phyloP scores from a whole-genome alignment of 2,113 vertebrate genomes.

The Psittacara wagleri region DNA sequence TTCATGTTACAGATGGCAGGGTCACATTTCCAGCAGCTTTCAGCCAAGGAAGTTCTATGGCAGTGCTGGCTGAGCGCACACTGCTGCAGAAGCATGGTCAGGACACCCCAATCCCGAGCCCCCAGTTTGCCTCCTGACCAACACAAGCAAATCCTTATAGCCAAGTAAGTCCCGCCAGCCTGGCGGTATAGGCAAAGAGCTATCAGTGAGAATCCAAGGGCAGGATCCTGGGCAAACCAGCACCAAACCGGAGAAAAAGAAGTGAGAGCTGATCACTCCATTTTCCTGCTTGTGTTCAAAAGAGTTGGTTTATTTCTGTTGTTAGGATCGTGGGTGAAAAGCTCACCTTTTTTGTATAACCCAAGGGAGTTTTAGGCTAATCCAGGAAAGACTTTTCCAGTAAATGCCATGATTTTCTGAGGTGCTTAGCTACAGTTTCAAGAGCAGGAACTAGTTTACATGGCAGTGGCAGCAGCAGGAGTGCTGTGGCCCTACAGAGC shows the following conservation, averaged over 20 bases:
- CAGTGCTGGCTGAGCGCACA: background rate
- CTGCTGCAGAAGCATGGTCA: background rate
- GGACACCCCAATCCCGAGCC: background rate
- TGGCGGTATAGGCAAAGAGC: background rate
- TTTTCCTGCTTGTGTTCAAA: background rate
- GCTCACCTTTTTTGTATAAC: background rate
- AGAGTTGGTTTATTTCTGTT: background rate
- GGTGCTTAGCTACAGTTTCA: background rate
- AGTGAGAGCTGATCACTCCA: background rate
- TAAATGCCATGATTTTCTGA: background rate
- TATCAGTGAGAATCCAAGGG: background rate
- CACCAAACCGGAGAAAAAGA: background rate
- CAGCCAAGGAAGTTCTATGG: background rate
- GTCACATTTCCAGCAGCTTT: background rate
- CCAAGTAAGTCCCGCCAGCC: background rate
- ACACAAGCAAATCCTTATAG: background rate
- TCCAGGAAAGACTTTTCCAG: background rate
- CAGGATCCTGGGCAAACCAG: background rate
- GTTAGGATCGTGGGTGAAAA: background rate
- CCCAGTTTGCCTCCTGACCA: background rate
- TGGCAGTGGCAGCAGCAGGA: background rate
- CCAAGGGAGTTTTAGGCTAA: background rate
- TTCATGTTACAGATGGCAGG: background rate
- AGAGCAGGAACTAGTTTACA: background rate
- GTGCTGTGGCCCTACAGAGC: background rate